Evolutionary conservation across 2,797 vertebrate genomes (phyloP).

Genomic region (Benthosema pterotum): DNA sequence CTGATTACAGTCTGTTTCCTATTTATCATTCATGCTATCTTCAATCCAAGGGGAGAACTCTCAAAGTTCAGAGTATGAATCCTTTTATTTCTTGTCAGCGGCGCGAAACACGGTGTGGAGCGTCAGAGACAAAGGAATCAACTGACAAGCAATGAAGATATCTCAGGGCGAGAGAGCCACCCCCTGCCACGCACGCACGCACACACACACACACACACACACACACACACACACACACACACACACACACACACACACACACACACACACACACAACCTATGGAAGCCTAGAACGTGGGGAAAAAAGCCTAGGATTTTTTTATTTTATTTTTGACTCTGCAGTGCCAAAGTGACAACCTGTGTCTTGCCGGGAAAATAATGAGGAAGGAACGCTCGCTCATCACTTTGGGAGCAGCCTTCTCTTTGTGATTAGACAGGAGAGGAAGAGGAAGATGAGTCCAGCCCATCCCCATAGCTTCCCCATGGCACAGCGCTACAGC

Average conservation of each 20-base stretch:
- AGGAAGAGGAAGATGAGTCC: slow-evolving; percentile 12
- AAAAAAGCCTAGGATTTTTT: slow-evolving; percentile 58
- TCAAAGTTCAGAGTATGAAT: slow-evolving; percentile 34
- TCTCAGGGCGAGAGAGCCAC: slow-evolving; percentile 56
- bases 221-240: too few species aligned
- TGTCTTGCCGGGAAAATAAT: slow-evolving; percentile 77
- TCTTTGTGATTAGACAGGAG: slow-evolving; percentile 49
- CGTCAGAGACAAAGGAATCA: too few species aligned
- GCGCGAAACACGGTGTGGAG: background rate
- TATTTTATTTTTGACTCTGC: slow-evolving; percentile 78
- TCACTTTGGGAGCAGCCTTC: slow-evolving; percentile 50
- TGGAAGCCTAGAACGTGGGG: slow-evolving; percentile 42
- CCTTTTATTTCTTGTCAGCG: slow-evolving; percentile 4
- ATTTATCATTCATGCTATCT: slow-evolving; percentile 17
- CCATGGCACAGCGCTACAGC: background rate
- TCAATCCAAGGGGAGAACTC: slow-evolving; percentile 17
- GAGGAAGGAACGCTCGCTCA: slow-evolving; percentile 67
- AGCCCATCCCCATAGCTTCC: slow-evolving; percentile 13
- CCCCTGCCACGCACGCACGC: too few species aligned
- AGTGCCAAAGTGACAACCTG: slow-evolving; percentile 76
- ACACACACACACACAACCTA: slow-evolving; percentile 24
- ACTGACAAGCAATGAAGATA: slow-evolving; percentile 55
- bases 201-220: too few species aligned
- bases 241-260: too few species aligned
- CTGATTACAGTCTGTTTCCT: slow-evolving; percentile 8